Evolutionary conservation across 2,888 invertebrate genomes (phyloP), one percentile per base, ranked within the genome.

Genomic region (Melipona beecheii): DNA sequence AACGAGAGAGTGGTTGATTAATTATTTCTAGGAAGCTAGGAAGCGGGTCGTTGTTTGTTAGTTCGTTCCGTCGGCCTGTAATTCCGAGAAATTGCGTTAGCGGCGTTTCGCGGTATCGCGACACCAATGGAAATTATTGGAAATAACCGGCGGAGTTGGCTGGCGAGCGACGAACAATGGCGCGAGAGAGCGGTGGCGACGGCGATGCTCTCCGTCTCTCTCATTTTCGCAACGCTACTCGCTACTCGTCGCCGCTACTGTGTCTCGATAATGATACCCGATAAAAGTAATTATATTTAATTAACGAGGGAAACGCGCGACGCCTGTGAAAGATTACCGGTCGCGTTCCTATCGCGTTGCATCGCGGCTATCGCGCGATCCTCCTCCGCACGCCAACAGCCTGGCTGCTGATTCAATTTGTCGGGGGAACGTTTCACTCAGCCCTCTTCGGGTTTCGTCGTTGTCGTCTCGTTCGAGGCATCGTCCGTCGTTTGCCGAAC

Each of bases 21-120:
- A 91, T 91, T 91, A 91, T 90, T 91, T 88, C 54, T 75, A 78
- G 82, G 72, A 65, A 78, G 9, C 43, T n/a, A n/a, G 43, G 9
- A 69, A 58, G n/a, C 15, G n/a, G n/a, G 15, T 58, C n/a, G 56
- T 58, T 17, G 17, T 49, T 66, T 17, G 49, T 49, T 17, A 58
- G 64, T 24, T 68, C 56, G 69, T 60, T 71, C 43, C 49, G 50
- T 73, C 56, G 54, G 15, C 21, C 65, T 65, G 74, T 83, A 80
- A 81, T 71, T 81, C 69, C 31, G 64, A 58, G 56, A 74, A 24
- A 62, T 43, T 54, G 31, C 36, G 21, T 6, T 50, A 72, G 24
- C 24, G 73, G 52, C 62, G 60, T 77, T 82, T 74, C 74, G 49
- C 62, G 27, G 56, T 24, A 31, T 52, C 49, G 75, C 52, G 49